Evolutionary conservation across 2,113 vertebrate species (phyloP), one percentile per base, ranked within the genome.

Genomic region (Periophthalmodon schlosseri): DNA sequence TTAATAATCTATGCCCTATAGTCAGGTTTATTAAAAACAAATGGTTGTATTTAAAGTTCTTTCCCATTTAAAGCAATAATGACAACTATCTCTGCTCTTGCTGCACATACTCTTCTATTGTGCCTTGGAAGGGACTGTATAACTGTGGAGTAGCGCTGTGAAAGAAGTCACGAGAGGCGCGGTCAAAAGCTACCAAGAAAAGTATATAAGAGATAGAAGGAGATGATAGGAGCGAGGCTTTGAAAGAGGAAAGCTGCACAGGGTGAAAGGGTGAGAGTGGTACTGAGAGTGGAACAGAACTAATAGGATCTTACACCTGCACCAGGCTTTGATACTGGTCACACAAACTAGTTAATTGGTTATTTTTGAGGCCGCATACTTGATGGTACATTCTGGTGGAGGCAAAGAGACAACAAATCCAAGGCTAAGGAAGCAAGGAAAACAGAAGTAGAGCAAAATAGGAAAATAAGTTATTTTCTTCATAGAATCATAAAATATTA

Each of bases 341-440:
- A 65, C 7, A 65, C 63, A 46, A 67, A 21, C 65, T 64, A 16
- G 18, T 64, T 64, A 64, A 64, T 64, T 64, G 61, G 28, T 36
- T 64, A 39, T 39, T 65, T 65, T 65, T n/a, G 11, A 39, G 9
- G 6, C 4, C 3, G 15, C 23, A 39, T 68, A 24, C 9, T 24
- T 21, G 65, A 24, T 23, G n/a, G 2, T 34, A 63, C 60, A 18
- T 63, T 34, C 13, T 63, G 60, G 60, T 28, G 6, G 15, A 18
- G 28, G n/a, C 21, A 49, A 68, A 46, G 11, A 68, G 39, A 23
- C 44, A 44, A 49, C 20, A 68, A 5, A 68, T 14, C 47, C 6
- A 23, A 39, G 39, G n/a, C 20, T n/a, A n/a, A 66, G n/a, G 47
- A 7, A 39, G 9, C 10, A 44, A 18, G 9, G 21, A 68, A 44